Conservation (phyloP, 2,113 vertebrate species). For the Vombatus ursinus region DNA sequence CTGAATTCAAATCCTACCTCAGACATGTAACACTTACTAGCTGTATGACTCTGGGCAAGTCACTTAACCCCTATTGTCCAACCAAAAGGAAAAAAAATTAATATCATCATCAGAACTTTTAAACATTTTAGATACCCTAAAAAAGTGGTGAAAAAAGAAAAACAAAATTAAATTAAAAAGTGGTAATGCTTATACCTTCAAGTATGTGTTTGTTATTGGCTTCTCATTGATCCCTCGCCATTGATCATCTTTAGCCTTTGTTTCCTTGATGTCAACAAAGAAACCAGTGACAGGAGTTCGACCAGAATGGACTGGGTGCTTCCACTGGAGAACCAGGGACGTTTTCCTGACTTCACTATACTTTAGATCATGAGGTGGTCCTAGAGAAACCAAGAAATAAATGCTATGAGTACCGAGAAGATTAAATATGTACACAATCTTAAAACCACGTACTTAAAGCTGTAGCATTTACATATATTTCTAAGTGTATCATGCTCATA, state of each 20-base stretch:
- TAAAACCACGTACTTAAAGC: not conserved
- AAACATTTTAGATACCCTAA: not conserved
- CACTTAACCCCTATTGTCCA: too few species aligned
- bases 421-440: not conserved
- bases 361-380: conserved; percentile 93
- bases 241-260: conserved; percentile 86
- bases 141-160: too few species aligned
- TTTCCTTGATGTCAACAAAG: conserved; percentile 94
- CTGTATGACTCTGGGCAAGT: too few species aligned
- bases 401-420: not conserved
- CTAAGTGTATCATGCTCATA: too few species aligned
- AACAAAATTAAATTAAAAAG: too few species aligned
- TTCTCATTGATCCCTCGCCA: conserved; percentile 95
- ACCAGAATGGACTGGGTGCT: conserved; percentile 92
- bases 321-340: conserved; percentile 94
- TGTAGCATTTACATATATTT: not conserved
- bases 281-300: conserved; percentile 92
- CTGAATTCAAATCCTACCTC: too few species aligned
- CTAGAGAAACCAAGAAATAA: conserved; percentile 77
- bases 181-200: conserved; percentile 87
- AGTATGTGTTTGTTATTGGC: conserved; percentile 85
- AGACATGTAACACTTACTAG: too few species aligned
- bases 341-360: conserved; percentile 91
- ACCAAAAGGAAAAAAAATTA: too few species aligned
- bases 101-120: not conserved